Percentiles rank a stretch among this genome's conserved stretches.
These are phyloP conservation scores for Ichneumoninae sp. DNA, from an alignment of 2,888 invertebrate species.

Conservation along the genomic window DNA sequence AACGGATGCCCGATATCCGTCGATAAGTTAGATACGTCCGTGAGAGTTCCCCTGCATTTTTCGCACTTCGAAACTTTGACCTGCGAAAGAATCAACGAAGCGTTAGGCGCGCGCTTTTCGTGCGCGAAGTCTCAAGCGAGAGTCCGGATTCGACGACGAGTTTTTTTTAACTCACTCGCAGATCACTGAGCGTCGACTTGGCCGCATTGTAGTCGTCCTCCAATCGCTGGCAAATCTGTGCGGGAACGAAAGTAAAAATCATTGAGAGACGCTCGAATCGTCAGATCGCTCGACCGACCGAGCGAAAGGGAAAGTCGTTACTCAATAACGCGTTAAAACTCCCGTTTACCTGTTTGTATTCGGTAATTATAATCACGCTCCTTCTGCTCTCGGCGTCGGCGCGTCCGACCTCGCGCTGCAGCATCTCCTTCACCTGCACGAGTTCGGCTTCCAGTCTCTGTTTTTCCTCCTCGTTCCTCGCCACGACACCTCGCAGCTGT, in stretches of 20 bases:
- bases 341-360: constrained; percentile 91
- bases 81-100: constrained; percentile 80
- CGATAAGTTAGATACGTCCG: constrained; percentile 74
- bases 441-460: constrained; percentile 89
- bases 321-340: background rate
- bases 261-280: constrained; percentile 21
- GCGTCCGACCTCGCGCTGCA: constrained; percentile 90
- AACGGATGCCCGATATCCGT: constrained; percentile 77
- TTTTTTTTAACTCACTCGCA: constrained; percentile 86
- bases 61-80: constrained; percentile 86
- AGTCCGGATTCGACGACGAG: constrained; percentile 26
- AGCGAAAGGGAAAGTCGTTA: constrained; percentile 35
- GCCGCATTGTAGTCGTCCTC: constrained; percentile 91
- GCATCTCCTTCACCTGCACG: constrained; percentile 90
- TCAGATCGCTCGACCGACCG: background rate
- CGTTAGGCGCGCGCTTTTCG: background rate
- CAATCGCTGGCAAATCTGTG: constrained; percentile 92
- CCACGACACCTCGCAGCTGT: constrained; percentile 85
- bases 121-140: background rate
- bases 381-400: constrained; percentile 90
- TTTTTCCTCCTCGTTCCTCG: constrained; percentile 91
- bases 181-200: constrained; percentile 87
- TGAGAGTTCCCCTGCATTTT: constrained; percentile 82
- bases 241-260: constrained; percentile 47
- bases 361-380: constrained; percentile 93